Base-by-base conservation (phyloP, 2,888 invertebrate species). In the Pheosia gnoma region DNA sequence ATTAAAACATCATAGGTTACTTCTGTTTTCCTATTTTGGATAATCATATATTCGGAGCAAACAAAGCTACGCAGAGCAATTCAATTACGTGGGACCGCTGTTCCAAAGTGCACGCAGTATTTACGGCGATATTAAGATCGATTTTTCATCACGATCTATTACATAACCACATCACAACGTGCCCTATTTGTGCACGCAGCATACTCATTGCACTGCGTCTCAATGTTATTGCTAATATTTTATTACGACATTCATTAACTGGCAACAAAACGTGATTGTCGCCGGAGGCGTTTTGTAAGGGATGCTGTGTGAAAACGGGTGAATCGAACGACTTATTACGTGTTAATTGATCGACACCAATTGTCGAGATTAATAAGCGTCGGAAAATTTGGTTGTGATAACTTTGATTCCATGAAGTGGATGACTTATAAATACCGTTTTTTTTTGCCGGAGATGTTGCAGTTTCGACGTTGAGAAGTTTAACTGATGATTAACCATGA, bases 111-210 rank as follows among this genome's bases (percentile, higher is more conserved):
- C 53, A 39, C 55, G 11, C 5, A 3, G 10, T 55, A 38, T 55
- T 39, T 39, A n/a, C n/a, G 11, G 4, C 36, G 11, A 37, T 37
- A 55, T 55, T 55, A 39, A 4, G 13, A 55, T 59, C 57, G 55
- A 58, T 55, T 57, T 63, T 13, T 55, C 55, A 65, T 63, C 61
- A 68, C 71, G 59, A 60, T 53, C 56, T 51, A 43, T 71, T 65
- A 63, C 66, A 70, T 64, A 79, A 77, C 36, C 52, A 52, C 52
- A 8, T 52, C 58, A 66, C 54, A 39, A 65, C 59, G 56, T 64
- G 61, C 61, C 68, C 71, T 66, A 71, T 74, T 76, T 79, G 69
- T 60, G 66, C 78, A 78, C 43, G 67, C 69, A 77, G 73, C 53
- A 66, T 63, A 61, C 36, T 64, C 62, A 65, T 54, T 66, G 60